Evolutionary conservation across 2,888 invertebrate species (phyloP).

Genomic region (Scelioninae gen. 1): DNA sequence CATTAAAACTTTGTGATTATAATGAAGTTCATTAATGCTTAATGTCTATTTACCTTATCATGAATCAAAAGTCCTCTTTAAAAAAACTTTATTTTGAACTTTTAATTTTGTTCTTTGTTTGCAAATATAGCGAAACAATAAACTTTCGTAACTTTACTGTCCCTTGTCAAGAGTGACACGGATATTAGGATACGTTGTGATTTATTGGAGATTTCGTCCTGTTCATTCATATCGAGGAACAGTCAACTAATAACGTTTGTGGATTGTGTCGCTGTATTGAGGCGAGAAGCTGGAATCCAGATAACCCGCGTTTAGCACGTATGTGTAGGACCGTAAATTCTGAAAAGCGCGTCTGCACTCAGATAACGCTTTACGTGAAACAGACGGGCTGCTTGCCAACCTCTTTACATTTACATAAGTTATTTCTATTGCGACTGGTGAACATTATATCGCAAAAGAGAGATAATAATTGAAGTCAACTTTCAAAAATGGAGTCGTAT

Average conservation of each 20-base stretch:
- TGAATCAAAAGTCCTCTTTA: no score
- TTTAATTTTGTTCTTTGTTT: no score
- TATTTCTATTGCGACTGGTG: conserved; percentile 41
- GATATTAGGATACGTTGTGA: conserved; percentile 11
- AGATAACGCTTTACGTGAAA: conserved; percentile 75
- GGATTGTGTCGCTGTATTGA: conserved; percentile 35
- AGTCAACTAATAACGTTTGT: neutral
- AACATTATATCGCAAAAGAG: conserved; percentile 21
- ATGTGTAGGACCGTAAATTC: conserved; percentile 78
- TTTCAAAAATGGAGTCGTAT: conserved; percentile 15
- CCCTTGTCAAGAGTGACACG: no score
- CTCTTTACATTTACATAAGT: conserved; percentile 54
- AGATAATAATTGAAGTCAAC: conserved; percentile 28
- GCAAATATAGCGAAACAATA: no score
- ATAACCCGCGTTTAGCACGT: conserved; percentile 73
- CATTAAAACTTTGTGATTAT: no score
- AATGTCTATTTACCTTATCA: no score
- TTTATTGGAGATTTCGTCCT: neutral
- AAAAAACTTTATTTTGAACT: no score
- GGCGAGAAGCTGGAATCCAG: conserved; percentile 65
- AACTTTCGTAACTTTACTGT: no score
- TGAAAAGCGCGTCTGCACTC: conserved; percentile 71
- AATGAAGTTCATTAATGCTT: no score
- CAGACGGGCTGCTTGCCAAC: conserved; percentile 66
- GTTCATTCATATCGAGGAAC: neutral